Evolutionary conservation across 2,113 vertebrate genomes (phyloP).

Genomic region (Chaenogobius annularis): DNA sequence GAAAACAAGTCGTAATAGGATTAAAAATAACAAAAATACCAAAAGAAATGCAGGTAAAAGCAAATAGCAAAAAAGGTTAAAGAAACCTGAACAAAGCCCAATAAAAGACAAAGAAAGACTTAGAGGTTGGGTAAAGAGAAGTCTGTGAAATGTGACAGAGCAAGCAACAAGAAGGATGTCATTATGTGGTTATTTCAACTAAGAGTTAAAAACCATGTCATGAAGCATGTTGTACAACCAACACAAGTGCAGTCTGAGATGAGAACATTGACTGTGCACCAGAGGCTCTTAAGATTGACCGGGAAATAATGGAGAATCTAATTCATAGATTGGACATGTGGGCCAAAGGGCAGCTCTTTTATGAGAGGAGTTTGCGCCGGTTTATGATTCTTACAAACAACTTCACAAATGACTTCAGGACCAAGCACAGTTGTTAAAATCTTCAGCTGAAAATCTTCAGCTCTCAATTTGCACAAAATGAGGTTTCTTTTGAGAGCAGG

Average conservation of each 20-base stretch:
- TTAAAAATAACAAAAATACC: no score
- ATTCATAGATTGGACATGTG: background rate
- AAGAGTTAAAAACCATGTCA: background rate
- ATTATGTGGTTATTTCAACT: background rate
- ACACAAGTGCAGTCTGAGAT: background rate
- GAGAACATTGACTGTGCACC: background rate
- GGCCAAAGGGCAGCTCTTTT: conserved; percentile 1
- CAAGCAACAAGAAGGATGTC: background rate
- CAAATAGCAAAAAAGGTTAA: no score
- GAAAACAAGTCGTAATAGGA: no score
- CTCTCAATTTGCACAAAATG: background rate
- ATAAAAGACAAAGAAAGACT: background rate
- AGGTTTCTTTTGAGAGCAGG: background rate
- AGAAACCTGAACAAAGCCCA: background rate
- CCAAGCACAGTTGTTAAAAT: background rate
- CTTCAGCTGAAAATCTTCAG: background rate
- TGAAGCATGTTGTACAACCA: background rate
- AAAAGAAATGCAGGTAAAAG: no score
- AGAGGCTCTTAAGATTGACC: background rate
- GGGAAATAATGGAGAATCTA: background rate
- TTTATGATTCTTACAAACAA: background rate
- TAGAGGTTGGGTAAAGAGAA: background rate
- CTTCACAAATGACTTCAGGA: background rate
- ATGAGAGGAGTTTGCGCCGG: background rate
- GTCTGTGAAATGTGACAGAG: background rate